Conservation (phyloP, 35 echinoderm and acorn worm species). For the Diadema setosum region DNA sequence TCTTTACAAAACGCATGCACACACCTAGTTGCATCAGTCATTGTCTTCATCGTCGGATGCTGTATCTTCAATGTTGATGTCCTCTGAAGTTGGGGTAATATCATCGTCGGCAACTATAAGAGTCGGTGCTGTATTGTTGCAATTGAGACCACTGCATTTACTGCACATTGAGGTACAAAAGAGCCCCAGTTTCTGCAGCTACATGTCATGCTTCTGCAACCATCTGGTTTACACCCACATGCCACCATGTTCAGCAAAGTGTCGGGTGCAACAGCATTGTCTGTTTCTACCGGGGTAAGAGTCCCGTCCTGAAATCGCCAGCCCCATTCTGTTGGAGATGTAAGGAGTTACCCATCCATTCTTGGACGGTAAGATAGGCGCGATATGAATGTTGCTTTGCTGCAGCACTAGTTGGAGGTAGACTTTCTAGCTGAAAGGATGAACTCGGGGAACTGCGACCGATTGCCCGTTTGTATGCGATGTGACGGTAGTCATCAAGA, state of each 20-base stretch:
- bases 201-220: conserved; percentile 30
- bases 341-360: not conserved
- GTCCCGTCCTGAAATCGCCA: no score
- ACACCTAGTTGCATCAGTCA: not conserved
- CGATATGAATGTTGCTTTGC: no score
- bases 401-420: conserved; percentile 31
- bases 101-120: not conserved
- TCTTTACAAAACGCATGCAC: no score
- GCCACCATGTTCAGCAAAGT: conserved; percentile 18
- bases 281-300: no score
- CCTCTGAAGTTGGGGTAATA: not conserved
- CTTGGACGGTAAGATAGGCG: no score
- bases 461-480: conserved; percentile 43
- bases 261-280: not conserved
- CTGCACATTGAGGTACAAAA: not conserved
- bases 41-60: not conserved
- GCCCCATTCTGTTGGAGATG: not conserved
- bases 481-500: conserved; percentile 50
- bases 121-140: conserved; percentile 7
- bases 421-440: conserved; percentile 31
- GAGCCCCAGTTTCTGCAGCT: conserved; percentile 34
- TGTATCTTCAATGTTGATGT: not conserved
- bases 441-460: conserved; percentile 14
- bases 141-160: no score
- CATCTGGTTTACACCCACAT: conserved; percentile 32